Percentiles rank a stretch among this genome's conserved stretches.
phyloP scores from a whole-genome alignment of 2,888 invertebrate species.

The Petrolisthes manimaculis region DNA sequence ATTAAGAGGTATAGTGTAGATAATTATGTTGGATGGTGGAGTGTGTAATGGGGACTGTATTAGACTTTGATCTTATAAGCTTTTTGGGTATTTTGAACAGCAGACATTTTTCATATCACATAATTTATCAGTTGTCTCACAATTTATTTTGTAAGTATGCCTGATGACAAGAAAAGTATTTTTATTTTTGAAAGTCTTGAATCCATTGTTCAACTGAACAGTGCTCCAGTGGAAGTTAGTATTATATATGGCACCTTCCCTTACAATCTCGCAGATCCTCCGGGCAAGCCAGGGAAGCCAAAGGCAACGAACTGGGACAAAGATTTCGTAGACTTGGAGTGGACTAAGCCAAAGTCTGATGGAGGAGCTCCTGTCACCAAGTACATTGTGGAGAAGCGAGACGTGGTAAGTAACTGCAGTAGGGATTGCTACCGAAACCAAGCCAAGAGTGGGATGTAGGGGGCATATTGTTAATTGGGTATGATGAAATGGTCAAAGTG shows the following conservation, averaged over 20 bases:
- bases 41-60: too few relatives aligned
- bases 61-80: too few relatives aligned
- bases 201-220: neutral
- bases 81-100: too few relatives aligned
- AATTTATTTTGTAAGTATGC: neutral
- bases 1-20: too few relatives aligned
- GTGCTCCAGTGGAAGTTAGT: neutral
- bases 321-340: conserved; percentile 93
- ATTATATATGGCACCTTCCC: neutral
- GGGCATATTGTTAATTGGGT: neutral
- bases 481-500: neutral
- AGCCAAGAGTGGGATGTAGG: too few relatives aligned
- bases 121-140: neutral
- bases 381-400: conserved; percentile 93
- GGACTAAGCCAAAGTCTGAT: conserved; percentile 90
- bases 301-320: conserved; percentile 94
- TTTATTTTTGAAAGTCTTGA: neutral
- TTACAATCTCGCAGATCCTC: conserved; percentile 78
- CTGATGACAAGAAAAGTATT: neutral
- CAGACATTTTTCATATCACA: too few relatives aligned
- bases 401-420: conserved; percentile 74
- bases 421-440: too few relatives aligned
- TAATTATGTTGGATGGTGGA: too few relatives aligned
- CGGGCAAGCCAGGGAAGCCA: conserved; percentile 91
- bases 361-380: conserved; percentile 98